Conservation (phyloP, 2,888 invertebrate species). For the Aethes cnicana region DNA sequence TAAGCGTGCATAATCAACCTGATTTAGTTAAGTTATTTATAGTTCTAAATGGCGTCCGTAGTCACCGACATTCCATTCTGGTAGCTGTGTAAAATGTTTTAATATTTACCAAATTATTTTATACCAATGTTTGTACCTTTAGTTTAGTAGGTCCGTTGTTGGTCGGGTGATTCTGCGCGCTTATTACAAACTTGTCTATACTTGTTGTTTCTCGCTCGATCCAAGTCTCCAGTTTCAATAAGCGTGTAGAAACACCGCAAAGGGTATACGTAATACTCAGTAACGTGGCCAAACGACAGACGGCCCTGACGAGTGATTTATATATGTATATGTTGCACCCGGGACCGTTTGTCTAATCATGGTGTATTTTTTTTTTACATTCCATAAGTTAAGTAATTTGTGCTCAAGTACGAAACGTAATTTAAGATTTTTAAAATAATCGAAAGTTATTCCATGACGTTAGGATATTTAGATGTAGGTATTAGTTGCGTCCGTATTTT, state of each 20-base stretch:
- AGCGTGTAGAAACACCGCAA: neutral
- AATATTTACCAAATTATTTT: slow-evolving; percentile 75
- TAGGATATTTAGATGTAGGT: slow-evolving; percentile 15
- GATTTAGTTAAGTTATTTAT: slow-evolving; percentile 45
- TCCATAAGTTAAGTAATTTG: slow-evolving; percentile 23
- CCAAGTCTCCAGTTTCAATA: neutral
- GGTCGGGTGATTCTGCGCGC: neutral
- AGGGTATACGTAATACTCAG: slow-evolving; percentile 26
- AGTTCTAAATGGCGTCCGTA: slow-evolving; percentile 37
- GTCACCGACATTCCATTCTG: slow-evolving; percentile 57
- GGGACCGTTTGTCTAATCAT: slow-evolving; percentile 10
- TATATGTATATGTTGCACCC: slow-evolving; percentile 25
- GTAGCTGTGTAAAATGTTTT: slow-evolving; percentile 73
- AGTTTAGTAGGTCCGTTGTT: slow-evolving; percentile 45
- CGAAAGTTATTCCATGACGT: slow-evolving; percentile 21
- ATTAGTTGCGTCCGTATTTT: slow-evolving; percentile 16
- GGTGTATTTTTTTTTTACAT: slow-evolving; percentile 25
- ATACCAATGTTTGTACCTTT: slow-evolving; percentile 78
- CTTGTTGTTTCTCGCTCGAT: too few species aligned
- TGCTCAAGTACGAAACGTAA: slow-evolving; percentile 36
- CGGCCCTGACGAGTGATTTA: slow-evolving; percentile 21
- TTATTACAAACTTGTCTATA: neutral
- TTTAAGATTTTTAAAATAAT: slow-evolving; percentile 23
- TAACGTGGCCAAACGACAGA: slow-evolving; percentile 27
- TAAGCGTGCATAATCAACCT: slow-evolving; percentile 69